Percentiles rank a stretch among this genome's conserved stretches.
These are phyloP conservation scores for Pseudachorutes palmiensis DNA, from an alignment of 1,140 invertebrate species.

Conservation along the genomic window DNA sequence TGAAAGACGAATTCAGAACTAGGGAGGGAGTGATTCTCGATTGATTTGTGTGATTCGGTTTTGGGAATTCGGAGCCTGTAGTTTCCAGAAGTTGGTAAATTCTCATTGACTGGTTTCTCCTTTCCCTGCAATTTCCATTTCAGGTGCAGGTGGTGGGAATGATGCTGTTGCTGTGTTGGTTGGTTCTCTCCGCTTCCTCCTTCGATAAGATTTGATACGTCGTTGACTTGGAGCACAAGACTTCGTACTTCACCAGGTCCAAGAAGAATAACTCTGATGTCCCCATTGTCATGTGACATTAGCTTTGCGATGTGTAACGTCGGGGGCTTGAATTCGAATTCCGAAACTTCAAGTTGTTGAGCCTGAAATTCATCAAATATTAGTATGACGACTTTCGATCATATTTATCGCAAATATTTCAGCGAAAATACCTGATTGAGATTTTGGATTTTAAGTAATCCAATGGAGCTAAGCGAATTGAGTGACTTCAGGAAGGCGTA, in stretches of 20 bases:
- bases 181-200: not conserved
- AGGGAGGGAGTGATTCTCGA: not conserved
- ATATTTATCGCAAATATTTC: no score
- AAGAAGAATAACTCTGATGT: not conserved
- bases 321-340: slow-evolving; percentile 21
- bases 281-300: slow-evolving; percentile 5
- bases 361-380: slow-evolving; percentile 17
- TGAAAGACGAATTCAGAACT: slow-evolving; percentile 10
- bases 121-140: not conserved
- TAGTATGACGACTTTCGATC: no score
- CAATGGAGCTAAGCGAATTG: slow-evolving; percentile 13
- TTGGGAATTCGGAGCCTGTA: not conserved
- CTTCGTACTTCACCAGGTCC: slow-evolving; percentile 12
- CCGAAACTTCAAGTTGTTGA: slow-evolving; percentile 12
- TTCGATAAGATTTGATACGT: not conserved
- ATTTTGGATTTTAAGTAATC: slow-evolving; percentile 29
- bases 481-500: slow-evolving; percentile 25
- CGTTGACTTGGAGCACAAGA: slow-evolving; percentile 14
- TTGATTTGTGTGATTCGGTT: not conserved
- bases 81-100: not conserved
- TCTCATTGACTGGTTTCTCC: not conserved
- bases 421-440: slow-evolving; percentile 27
- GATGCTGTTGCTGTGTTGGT: not conserved
- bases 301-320: slow-evolving; percentile 7
- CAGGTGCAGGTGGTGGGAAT: not conserved